Evolutionary conservation across 2,888 invertebrate genomes (phyloP), one percentile per base, ranked within the genome.

Genomic region (Cyaniris semiargus): DNA sequence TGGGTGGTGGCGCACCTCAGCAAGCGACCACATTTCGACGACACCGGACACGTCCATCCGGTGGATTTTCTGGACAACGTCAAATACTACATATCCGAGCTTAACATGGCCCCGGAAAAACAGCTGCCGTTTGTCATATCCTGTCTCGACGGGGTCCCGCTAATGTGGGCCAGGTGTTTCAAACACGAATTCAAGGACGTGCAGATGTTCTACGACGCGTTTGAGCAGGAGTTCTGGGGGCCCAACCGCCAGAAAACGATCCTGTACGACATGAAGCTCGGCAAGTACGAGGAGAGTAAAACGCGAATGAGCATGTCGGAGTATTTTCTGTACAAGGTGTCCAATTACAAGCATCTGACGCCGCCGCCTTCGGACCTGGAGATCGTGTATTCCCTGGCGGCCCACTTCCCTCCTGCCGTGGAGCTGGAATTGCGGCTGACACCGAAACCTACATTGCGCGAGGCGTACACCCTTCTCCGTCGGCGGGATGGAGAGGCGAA

Each of bases 121-220:
- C 90, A 90, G 80, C 84, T 94, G 58, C 84, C 89, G 18, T 94
- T 94, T 78, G 89, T 93, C 79, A 89, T 92, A 83, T 92, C 94
- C 0, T 94, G 94, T 75, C 85, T 94, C 38, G 93, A 92, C 78
- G 93, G 94, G 38, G 86, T 92, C 18, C 94, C 94, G 15, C 86
- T 92, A 0, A 88, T 93, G 90, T 94, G 94, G 94, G 93, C 92
- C 31, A 89, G 93, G 4, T 94, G 94, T 83, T 94, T 94, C 79
- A 87, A 87, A 80, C 87, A 81, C 78, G 94, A 94, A 79, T 93
- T 94, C 79, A 88, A 86, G 82, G 88, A 89, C 71, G 84, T 89
- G 4, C 86, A 90, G 75, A 84, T 83, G 48, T 93, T 94, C 83
- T 93, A 89, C 80, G 83, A 82, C 10, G 90, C 92, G 18, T 94